A percentile compares a stretch with the other conserved stretches of the same genome.
These are phyloP conservation scores for Drosophila ogumai DNA, from an alignment of 1,140 invertebrate genomes.

Conservation along the genomic window DNA sequence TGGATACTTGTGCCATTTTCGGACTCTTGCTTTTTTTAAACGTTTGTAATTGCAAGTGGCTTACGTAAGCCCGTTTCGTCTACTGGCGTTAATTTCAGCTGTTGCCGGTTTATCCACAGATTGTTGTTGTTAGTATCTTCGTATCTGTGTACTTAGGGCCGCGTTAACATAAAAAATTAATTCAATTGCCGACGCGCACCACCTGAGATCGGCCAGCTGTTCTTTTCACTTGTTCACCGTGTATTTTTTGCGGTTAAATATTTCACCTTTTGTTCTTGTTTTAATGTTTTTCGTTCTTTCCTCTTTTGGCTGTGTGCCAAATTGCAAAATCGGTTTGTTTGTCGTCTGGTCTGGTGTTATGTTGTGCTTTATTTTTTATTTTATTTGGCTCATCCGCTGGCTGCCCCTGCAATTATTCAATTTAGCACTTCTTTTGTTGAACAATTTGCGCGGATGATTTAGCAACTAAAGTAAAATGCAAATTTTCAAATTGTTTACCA, in stretches of 20 bases:
- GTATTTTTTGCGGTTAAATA: constrained; percentile 28
- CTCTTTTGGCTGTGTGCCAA: constrained; percentile 41
- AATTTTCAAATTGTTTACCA: constrained; percentile 51
- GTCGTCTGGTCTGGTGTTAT: constrained; percentile 2
- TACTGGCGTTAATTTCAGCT: constrained; percentile 20
- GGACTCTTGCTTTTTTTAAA: constrained; percentile 9
- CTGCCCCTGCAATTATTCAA: constrained; percentile 18
- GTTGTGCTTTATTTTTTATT: constrained; percentile 2
- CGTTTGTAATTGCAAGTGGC: constrained; percentile 21
- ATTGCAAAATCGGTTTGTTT: constrained; percentile 35
- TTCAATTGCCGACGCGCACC: constrained; percentile 2
- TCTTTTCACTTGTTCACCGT: constrained; percentile 21
- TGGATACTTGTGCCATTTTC: constrained; percentile 52
- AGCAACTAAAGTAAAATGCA: constrained; percentile 23
- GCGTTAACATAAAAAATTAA: constrained; percentile 12
- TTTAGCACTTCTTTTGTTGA: constrained; percentile 28
- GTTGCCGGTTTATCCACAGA: constrained; percentile 35
- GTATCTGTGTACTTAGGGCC: constrained; percentile 32
- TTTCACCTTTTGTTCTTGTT: constrained; percentile 17
- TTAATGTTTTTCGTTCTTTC: constrained; percentile 5
- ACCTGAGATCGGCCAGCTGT: constrained; percentile 31
- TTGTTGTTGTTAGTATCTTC: constrained; percentile 13
- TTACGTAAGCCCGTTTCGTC: constrained; percentile 38
- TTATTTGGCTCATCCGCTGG: constrained; percentile 1
- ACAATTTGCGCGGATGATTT: constrained; percentile 33